These are phyloP conservation scores for Neelides sp. DNA, from an alignment of 1,140 invertebrate genomes.

Conservation along the genomic window DNA sequence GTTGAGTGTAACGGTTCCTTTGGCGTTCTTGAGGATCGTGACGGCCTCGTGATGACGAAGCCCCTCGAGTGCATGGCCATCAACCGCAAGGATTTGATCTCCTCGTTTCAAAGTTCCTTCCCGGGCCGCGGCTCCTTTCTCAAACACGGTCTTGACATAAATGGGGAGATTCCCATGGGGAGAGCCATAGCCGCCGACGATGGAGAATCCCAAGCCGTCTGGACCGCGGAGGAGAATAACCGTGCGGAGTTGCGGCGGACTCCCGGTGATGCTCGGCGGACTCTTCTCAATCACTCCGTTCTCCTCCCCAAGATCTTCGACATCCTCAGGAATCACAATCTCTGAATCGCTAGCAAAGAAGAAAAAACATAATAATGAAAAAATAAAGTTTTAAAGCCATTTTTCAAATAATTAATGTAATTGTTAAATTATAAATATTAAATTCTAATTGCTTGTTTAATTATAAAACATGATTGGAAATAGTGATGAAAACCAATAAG, in stretches of 20 bases:
- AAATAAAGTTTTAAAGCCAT: too few species aligned
- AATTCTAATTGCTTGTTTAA: too few species aligned
- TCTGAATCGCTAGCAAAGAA: too few species aligned
- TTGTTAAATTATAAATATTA: too few species aligned
- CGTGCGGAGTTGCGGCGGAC: conserved; percentile 34
- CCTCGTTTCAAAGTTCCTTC: conserved; percentile 49
- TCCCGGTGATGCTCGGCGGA: conserved; percentile 18
- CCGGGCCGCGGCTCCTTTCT: conserved; percentile 56
- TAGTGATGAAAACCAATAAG: too few species aligned
- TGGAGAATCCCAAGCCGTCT: conserved; percentile 63
- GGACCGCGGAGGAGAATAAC: conserved; percentile 55
- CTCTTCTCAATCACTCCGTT: too few species aligned
- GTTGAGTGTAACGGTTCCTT: conserved; percentile 43
- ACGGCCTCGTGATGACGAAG: conserved; percentile 50
- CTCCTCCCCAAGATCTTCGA: too few species aligned
- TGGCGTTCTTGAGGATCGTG: conserved; percentile 44
- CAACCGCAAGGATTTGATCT: conserved; percentile 48
- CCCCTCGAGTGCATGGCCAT: conserved; percentile 42
- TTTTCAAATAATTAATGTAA: too few species aligned
- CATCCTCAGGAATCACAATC: too few species aligned
- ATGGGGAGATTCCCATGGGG: conserved; percentile 64
- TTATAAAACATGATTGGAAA: too few species aligned
- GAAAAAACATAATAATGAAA: too few species aligned
- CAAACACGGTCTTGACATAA: conserved; percentile 70
- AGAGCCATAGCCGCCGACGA: conserved; percentile 50